Evolutionary conservation across 2,797 vertebrate species (phyloP).

Genomic region (Nyctalus aviator): DNA sequence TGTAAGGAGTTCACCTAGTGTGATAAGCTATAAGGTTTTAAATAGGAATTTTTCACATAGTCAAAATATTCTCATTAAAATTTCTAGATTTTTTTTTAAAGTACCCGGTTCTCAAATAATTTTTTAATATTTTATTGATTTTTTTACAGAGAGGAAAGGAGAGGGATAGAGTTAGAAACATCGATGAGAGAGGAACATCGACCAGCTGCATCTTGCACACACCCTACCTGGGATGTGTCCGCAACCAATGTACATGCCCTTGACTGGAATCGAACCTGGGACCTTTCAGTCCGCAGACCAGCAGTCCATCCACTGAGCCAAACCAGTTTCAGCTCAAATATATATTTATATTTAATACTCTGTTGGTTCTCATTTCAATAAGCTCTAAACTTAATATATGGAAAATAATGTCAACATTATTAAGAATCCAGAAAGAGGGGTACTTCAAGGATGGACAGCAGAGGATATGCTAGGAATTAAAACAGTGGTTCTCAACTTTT

Average conservation of each 20-base stretch:
- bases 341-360: neutral
- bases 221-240: no score
- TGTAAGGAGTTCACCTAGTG: neutral
- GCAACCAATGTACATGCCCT: no score
- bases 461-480: neutral
- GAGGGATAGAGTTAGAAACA: no score
- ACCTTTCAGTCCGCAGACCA: no score
- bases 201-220: no score
- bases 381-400: neutral
- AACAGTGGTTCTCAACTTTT: neutral
- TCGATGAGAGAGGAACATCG: no score
- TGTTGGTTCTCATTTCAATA: slow-evolving; percentile 19
- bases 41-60: neutral
- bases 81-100: neutral
- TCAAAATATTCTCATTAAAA: slow-evolving; percentile 34
- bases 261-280: no score
- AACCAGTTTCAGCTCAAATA: no score
- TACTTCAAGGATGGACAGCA: neutral
- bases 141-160: no score
- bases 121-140: neutral
- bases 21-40: neutral
- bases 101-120: neutral
- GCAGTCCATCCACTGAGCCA: no score
- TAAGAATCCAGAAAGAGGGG: neutral
- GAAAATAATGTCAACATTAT: slow-evolving; percentile 42